Percentiles rank a stretch among this genome's conserved stretches.
These are phyloP conservation scores for Oeneis ivallda DNA, from an alignment of 2,888 invertebrate species.

Conservation along the genomic window DNA sequence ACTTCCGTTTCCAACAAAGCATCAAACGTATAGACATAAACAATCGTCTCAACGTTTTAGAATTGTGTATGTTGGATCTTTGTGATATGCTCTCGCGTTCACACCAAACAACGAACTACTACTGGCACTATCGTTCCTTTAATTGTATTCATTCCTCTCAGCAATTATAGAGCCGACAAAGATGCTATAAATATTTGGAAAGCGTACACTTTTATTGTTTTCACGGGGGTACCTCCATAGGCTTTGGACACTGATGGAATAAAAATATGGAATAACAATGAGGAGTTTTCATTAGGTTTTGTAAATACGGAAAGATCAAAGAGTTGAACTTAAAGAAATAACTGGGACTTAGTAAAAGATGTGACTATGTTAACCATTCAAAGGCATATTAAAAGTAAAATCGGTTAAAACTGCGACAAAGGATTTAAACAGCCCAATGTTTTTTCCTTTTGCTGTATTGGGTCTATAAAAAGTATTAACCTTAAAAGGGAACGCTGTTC, in stretches of 20 bases:
- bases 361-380: no score
- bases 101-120: conserved; percentile 29
- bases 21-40: conserved; percentile 27
- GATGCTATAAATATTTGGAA: conserved; percentile 26
- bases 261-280: not conserved
- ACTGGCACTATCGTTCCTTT: conserved; percentile 12
- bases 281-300: not conserved
- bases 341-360: no score
- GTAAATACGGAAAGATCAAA: not conserved
- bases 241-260: not conserved
- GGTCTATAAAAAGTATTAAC: not conserved
- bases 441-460: not conserved
- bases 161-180: conserved; percentile 34
- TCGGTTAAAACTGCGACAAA: not conserved
- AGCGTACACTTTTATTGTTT: conserved; percentile 35
- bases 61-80: conserved; percentile 12
- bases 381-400: no score
- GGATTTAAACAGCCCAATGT: no score
- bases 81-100: conserved; percentile 8
- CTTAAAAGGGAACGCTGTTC: not conserved
- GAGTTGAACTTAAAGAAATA: not conserved
- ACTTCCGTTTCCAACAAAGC: conserved; percentile 19
- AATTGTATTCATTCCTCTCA: conserved; percentile 27
- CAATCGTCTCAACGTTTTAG: conserved; percentile 17
- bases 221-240: not conserved